A percentile compares a stretch with the other conserved stretches of the same genome.
phyloP scores from a whole-genome alignment of 2,113 vertebrate species.

The Leptosomus discolor region DNA sequence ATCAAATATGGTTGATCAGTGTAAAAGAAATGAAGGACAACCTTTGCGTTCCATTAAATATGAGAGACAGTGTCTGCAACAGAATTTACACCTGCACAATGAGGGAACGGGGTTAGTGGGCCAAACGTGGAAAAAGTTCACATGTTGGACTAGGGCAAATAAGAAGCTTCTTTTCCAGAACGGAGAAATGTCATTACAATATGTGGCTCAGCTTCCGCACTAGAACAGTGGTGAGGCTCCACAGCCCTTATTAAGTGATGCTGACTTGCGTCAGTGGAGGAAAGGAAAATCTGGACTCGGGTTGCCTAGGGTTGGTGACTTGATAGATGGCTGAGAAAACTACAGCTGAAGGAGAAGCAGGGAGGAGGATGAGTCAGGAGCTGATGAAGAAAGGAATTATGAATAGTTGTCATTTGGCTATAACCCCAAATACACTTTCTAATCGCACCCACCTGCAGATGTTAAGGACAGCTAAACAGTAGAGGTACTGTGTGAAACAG shows the following conservation, averaged over 20 bases:
- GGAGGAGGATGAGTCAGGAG: background rate
- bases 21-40: background rate
- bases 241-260: background rate
- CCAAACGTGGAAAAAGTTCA: background rate
- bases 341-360: background rate
- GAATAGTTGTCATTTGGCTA: background rate
- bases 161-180: background rate
- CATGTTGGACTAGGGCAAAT: background rate
- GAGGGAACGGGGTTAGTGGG: background rate
- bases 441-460: background rate
- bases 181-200: background rate
- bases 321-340: background rate
- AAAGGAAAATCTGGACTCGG: background rate
- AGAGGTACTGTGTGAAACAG: background rate
- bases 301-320: background rate
- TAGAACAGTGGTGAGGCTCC: background rate
- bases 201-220: background rate
- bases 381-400: background rate
- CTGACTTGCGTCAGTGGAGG: background rate
- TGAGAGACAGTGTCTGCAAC: background rate
- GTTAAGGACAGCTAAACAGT: background rate
- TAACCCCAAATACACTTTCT: background rate
- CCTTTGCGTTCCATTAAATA: background rate
- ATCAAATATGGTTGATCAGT: background rate
- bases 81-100: background rate